A percentile compares a stretch with the other conserved stretches of the same genome.
These are phyloP conservation scores for Anthopleura xanthogrammica DNA, from an alignment of 92 coral and sea anemone genomes.

Conservation along the genomic window DNA sequence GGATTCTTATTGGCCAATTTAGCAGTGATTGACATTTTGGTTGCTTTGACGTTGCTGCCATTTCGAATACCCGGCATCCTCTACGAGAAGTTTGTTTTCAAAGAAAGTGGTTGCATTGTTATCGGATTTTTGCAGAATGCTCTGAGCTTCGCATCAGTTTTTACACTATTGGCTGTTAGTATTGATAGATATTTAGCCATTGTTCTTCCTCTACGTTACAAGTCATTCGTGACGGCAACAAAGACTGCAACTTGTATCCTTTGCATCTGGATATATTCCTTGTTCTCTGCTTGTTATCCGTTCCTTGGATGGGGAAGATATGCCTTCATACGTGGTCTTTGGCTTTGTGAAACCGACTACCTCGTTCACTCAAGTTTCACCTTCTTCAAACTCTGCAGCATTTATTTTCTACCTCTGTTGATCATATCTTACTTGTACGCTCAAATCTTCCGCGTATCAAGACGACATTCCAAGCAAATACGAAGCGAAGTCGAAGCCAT, in stretches of 20 bases:
- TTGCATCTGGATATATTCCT: constrained; percentile 59
- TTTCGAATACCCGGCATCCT: constrained; percentile 60
- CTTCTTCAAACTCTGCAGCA: constrained; percentile 57
- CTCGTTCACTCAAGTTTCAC: constrained; percentile 48
- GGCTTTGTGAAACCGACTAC: constrained; percentile 77
- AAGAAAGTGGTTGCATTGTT: constrained; percentile 42
- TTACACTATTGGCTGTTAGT: constrained; percentile 76
- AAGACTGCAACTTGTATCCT: constrained; percentile 43
- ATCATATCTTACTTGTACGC: constrained; percentile 64
- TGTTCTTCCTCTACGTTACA: constrained; percentile 67
- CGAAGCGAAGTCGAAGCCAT: constrained; percentile 67
- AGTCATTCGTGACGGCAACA: constrained; percentile 63
- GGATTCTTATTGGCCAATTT: constrained; percentile 73
- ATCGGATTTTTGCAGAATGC: constrained; percentile 73
- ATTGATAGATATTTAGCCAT: constrained; percentile 81
- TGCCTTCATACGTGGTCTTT: constrained; percentile 53
- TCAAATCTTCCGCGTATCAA: constrained; percentile 62
- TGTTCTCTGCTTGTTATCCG: constrained; percentile 64
- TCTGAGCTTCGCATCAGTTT: constrained; percentile 69
- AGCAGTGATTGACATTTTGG: constrained; percentile 70
- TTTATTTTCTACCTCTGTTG: constrained; percentile 66
- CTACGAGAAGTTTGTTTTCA: constrained; percentile 21
- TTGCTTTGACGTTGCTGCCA: constrained; percentile 65
- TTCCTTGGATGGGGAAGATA: constrained; percentile 67
- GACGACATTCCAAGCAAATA: constrained; percentile 79